phyloP scores from a whole-genome alignment of 2,113 vertebrate species.

The Orientallactaga bullata region DNA sequence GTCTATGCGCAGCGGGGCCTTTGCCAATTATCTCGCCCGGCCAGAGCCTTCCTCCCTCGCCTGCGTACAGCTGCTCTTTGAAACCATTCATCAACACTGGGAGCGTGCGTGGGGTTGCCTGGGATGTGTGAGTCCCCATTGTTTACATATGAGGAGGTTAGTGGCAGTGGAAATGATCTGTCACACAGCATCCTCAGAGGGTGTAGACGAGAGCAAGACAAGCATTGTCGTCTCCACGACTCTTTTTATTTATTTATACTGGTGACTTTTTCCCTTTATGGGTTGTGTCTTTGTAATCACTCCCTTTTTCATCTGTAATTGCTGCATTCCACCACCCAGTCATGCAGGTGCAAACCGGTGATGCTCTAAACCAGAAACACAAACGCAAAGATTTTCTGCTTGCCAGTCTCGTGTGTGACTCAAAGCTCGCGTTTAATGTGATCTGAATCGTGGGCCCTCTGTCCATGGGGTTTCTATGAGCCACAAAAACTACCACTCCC shows the following conservation, averaged over 20 bases:
- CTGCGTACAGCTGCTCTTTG: slow-evolving; percentile 84
- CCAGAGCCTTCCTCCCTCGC: slow-evolving; percentile 79
- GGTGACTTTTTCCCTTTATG: background rate
- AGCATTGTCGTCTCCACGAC: background rate
- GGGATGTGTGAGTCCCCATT: slow-evolving; percentile 81
- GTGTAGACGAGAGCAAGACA: slow-evolving; percentile 62
- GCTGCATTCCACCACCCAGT: background rate
- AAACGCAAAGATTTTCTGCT: background rate
- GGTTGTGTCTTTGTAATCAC: background rate
- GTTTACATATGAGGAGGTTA: slow-evolving; percentile 80
- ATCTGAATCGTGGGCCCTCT: background rate
- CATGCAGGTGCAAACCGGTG: background rate
- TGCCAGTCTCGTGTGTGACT: background rate
- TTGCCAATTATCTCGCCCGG: slow-evolving; percentile 85
- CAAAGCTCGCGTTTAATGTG: background rate
- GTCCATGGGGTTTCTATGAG: background rate
- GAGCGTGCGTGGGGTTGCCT: slow-evolving; percentile 67
- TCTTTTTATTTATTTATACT: background rate
- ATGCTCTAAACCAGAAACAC: no score
- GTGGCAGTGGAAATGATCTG: slow-evolving; percentile 78
- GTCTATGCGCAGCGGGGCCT: slow-evolving; percentile 80
- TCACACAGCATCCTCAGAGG: slow-evolving; percentile 72
- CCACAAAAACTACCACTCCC: background rate
- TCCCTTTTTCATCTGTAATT: background rate
- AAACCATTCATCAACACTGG: slow-evolving; percentile 83